A percentile compares a stretch with the other conserved stretches of the same genome.
phyloP scores from a whole-genome alignment of 2,888 invertebrate species.

The Pollenia angustigena region DNA sequence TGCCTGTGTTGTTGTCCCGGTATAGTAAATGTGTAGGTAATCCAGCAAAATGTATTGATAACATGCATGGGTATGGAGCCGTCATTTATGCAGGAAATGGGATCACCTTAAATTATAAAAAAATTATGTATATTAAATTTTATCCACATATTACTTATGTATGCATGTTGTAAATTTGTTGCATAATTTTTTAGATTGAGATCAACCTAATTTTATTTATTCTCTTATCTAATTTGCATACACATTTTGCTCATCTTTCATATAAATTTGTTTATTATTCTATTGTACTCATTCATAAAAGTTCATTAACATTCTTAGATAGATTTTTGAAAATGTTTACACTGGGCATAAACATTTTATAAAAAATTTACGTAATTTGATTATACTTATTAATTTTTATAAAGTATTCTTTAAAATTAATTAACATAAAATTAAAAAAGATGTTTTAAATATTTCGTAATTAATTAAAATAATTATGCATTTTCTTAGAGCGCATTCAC shows the following conservation, averaged over 20 bases:
- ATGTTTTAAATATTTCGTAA: too few relatives aligned
- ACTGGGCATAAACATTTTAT: neutral
- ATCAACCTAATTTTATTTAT: constrained; percentile 42
- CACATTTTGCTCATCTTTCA: constrained; percentile 35
- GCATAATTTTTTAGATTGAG: constrained; percentile 55
- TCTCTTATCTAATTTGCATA: constrained; percentile 51
- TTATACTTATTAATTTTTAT: too few relatives aligned
- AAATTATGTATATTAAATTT: constrained; percentile 16
- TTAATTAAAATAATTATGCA: too few relatives aligned
- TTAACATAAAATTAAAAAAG: too few relatives aligned
- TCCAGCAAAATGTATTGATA: constrained; percentile 96
- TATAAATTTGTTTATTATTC: constrained; percentile 44
- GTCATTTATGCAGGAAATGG: constrained; percentile 94
- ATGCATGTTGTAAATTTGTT: neutral
- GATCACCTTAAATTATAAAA: constrained; percentile 88
- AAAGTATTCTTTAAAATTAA: too few relatives aligned
- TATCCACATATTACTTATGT: neutral
- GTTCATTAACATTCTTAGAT: constrained; percentile 37
- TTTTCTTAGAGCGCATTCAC: too few relatives aligned
- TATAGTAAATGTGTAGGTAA: constrained; percentile 94
- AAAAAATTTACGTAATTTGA: constrained; percentile 6
- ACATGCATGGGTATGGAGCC: constrained; percentile 92
- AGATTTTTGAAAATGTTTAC: constrained; percentile 3
- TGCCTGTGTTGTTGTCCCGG: constrained; percentile 88
- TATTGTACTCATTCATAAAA: constrained; percentile 12